A percentile compares a stretch with the other conserved stretches of the same genome.
These are phyloP conservation scores for Phengaris alcon DNA, from an alignment of 2,888 invertebrate genomes.

Conservation along the genomic window DNA sequence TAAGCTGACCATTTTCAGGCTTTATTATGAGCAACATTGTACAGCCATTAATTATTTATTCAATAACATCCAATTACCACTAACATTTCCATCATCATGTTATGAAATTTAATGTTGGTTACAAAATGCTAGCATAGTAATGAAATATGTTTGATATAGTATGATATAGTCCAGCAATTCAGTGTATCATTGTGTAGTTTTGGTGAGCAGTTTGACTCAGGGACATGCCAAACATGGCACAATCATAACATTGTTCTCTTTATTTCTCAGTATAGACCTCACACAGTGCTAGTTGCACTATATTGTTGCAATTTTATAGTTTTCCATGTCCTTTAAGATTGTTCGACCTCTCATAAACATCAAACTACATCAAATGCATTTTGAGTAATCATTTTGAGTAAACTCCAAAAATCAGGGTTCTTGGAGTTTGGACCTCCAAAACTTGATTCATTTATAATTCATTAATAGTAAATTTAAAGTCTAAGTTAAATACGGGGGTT, in stretches of 20 bases:
- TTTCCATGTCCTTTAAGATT: not conserved
- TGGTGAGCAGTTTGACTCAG: not conserved
- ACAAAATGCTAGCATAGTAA: not conserved
- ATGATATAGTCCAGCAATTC: slow-evolving; percentile 26
- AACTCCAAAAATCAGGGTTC: too few relatives aligned
- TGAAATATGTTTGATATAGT: slow-evolving; percentile 21
- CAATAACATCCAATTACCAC: not conserved
- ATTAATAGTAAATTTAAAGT: too few relatives aligned
- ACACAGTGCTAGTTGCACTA: not conserved
- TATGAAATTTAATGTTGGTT: not conserved
- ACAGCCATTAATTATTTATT: not conserved
- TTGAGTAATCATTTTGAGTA: too few relatives aligned
- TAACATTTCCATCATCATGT: not conserved
- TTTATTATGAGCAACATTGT: not conserved
- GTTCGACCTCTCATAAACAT: not conserved
- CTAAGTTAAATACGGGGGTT: too few relatives aligned
- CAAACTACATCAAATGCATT: too few relatives aligned
- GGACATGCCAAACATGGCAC: slow-evolving; percentile 13
- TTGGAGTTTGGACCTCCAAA: too few relatives aligned
- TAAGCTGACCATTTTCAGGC: not conserved
- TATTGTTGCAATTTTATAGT: not conserved
- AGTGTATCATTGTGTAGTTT: slow-evolving; percentile 25
- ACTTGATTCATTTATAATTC: too few relatives aligned
- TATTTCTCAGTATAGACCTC: not conserved
- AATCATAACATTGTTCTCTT: not conserved